Evolutionary conservation across 1,140 invertebrate species (phyloP).

Genomic region (Helicoverpa armigera): DNA sequence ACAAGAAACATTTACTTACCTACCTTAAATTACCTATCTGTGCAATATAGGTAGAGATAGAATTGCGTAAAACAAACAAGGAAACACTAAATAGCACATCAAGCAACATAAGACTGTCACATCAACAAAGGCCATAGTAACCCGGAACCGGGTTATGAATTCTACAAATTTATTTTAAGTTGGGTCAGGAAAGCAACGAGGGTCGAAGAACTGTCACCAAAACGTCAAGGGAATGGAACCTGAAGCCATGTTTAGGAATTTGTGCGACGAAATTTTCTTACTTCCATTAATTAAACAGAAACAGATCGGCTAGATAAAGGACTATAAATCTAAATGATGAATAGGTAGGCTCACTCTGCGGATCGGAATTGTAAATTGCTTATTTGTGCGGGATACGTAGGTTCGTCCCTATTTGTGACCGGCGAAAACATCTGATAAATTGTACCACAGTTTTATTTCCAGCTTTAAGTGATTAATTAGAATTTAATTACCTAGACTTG

Average conservation of each 20-base stretch:
- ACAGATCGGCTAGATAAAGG: conserved; percentile 81
- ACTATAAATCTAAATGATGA: conserved; percentile 86
- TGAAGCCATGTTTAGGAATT: conserved; percentile 50
- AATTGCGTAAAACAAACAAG: not conserved
- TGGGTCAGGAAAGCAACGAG: conserved; percentile 40
- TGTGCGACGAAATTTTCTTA: conserved; percentile 61
- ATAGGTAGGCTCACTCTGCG: conserved; percentile 76
- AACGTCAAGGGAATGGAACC: conserved; percentile 49
- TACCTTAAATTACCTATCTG: no score
- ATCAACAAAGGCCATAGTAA: conserved; percentile 7
- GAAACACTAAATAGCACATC: not conserved
- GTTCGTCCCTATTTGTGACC: conserved; percentile 52
- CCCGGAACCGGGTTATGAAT: conserved; percentile 19
- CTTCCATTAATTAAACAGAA: conserved; percentile 81
- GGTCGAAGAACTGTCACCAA: conserved; percentile 35
- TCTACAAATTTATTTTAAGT: conserved; percentile 36
- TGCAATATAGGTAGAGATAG: no score
- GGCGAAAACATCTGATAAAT: conserved; percentile 50
- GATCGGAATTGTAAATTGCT: conserved; percentile 83
- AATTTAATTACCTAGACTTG: conserved; percentile 11
- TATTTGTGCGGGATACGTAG: conserved; percentile 69
- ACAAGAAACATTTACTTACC: no score
- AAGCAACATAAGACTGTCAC: not conserved
- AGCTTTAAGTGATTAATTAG: conserved; percentile 44
- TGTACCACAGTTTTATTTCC: conserved; percentile 26